Conservation (phyloP, 2,797 vertebrate species). For the Ctenochaetus hawaiiensis region DNA sequence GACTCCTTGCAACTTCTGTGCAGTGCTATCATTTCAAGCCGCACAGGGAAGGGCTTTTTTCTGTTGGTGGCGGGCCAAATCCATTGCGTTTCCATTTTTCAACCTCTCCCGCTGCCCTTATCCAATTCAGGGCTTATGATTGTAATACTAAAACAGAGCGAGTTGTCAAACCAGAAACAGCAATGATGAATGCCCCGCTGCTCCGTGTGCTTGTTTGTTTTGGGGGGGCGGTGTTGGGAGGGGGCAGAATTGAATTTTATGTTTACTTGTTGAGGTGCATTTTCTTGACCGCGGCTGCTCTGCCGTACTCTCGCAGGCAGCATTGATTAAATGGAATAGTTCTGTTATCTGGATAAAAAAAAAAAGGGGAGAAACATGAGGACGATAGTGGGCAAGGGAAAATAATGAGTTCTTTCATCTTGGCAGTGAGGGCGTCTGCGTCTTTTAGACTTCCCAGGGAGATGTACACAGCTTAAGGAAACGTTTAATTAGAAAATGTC, state of each 20-base stretch:
- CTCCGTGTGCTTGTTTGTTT: constrained; percentile 76
- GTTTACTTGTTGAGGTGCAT: constrained; percentile 77
- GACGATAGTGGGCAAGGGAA: constrained; percentile 71
- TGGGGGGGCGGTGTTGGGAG: constrained; percentile 32
- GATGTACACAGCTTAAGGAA: constrained; percentile 84
- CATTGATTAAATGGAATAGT: constrained; percentile 79
- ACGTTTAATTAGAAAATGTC: constrained; percentile 87
- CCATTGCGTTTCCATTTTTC: constrained; percentile 78
- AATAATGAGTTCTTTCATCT: constrained; percentile 86
- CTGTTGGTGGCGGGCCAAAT: constrained; percentile 69
- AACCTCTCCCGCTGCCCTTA: constrained; percentile 74
- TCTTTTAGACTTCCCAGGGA: constrained; percentile 77
- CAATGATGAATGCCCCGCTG: constrained; percentile 79
- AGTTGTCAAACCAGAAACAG: constrained; percentile 77
- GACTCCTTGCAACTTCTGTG: constrained; percentile 61
- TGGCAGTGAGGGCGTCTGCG: constrained; percentile 71
- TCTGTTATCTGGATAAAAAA: constrained; percentile 80
- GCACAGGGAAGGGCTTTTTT: constrained; percentile 44
- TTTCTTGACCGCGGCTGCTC: constrained; percentile 66
- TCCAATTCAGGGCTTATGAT: constrained; percentile 80
- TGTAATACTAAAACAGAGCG: constrained; percentile 83
- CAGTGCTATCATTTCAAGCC: constrained; percentile 52
- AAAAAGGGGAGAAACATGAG: constrained; percentile 54
- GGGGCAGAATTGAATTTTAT: constrained; percentile 72
- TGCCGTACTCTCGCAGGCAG: constrained; percentile 58